A percentile compares a stretch with the other conserved stretches of the same genome.
These are phyloP conservation scores for Synchiropus splendidus DNA, from an alignment of 2,113 vertebrate species.

Conservation along the genomic window DNA sequence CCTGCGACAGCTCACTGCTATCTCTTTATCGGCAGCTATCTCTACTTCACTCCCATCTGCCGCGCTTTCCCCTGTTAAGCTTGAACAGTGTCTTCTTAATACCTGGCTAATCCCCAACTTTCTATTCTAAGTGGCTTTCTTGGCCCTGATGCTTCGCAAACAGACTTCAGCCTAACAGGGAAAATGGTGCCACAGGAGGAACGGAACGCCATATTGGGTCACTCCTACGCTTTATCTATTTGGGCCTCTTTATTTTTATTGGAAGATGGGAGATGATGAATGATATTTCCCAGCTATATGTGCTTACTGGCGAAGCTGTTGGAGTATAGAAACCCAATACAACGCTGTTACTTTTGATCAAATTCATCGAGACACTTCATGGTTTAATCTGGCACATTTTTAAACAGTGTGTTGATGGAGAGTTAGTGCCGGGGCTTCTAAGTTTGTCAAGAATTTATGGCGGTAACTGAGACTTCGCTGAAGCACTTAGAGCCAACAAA, in stretches of 20 bases:
- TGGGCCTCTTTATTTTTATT: constrained; percentile 36
- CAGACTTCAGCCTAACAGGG: constrained; percentile 42
- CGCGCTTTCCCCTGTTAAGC: constrained; percentile 1
- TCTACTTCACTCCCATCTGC: constrained; percentile 6
- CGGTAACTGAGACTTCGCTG: too few species aligned
- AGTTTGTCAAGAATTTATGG: too few species aligned
- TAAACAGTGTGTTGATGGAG: too few species aligned
- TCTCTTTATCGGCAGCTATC: constrained; percentile 28
- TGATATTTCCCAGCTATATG: constrained; percentile 44
- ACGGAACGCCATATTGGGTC: constrained; percentile 52
- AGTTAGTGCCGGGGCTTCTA: too few species aligned
- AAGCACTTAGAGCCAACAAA: too few species aligned
- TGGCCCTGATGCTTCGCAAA: constrained; percentile 31
- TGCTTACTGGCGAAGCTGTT: constrained; percentile 7
- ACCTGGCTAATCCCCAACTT: constrained; percentile 30
- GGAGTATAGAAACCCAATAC: constrained; percentile 38
- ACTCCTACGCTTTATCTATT: constrained; percentile 41
- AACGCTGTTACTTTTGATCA: constrained; percentile 66
- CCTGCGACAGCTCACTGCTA: constrained; percentile 9
- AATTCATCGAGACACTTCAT: constrained; percentile 39
- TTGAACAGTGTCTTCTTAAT: constrained; percentile 24
- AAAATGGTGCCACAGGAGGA: constrained; percentile 37
- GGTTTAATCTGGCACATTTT: constrained; percentile 8
- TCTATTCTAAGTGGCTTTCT: constrained; percentile 29
- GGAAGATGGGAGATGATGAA: constrained; percentile 44